Evolutionary conservation across 2,797 vertebrate species (phyloP).

Genomic region (Gorsachius magnificus): DNA sequence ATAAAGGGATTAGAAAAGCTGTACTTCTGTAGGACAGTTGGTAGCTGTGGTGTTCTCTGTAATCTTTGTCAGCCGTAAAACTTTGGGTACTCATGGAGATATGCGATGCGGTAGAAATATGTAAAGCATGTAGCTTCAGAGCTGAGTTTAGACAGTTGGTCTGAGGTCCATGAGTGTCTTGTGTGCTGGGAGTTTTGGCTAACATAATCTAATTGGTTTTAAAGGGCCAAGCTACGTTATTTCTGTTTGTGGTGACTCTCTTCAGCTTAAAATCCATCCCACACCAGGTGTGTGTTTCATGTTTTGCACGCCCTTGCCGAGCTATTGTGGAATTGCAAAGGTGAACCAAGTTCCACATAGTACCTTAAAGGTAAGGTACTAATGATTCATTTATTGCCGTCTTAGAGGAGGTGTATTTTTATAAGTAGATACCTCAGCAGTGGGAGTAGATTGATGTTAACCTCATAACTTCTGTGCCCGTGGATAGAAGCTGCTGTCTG

Average conservation of each 20-base stretch:
- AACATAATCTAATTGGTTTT: slow-evolving; percentile 14
- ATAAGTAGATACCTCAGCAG: neutral
- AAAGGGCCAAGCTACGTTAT: neutral
- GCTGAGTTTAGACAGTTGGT: slow-evolving; percentile 63
- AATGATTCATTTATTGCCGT: neutral
- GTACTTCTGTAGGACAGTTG: neutral
- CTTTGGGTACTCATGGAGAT: slow-evolving; percentile 56
- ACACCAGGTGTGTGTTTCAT: neutral
- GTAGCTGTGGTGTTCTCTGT: neutral
- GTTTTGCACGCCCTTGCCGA: neutral
- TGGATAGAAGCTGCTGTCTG: neutral
- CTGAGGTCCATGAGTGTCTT: slow-evolving; percentile 40
- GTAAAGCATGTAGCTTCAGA: slow-evolving; percentile 58
- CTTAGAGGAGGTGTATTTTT: slow-evolving; percentile 1
- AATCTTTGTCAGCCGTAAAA: neutral
- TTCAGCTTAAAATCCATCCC: neutral
- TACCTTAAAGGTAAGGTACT: neutral
- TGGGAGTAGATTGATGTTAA: neutral
- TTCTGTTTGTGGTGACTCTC: neutral
- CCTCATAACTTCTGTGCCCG: neutral
- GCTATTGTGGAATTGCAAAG: neutral
- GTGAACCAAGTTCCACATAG: neutral
- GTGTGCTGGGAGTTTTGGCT: slow-evolving; percentile 31
- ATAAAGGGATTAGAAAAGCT: neutral
- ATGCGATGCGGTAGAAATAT: slow-evolving; percentile 55